Evolutionary conservation across 53 echinoderm and acorn worm species (phyloP), one percentile per base, ranked within the genome.

Genomic region (Arbacia lixula): DNA sequence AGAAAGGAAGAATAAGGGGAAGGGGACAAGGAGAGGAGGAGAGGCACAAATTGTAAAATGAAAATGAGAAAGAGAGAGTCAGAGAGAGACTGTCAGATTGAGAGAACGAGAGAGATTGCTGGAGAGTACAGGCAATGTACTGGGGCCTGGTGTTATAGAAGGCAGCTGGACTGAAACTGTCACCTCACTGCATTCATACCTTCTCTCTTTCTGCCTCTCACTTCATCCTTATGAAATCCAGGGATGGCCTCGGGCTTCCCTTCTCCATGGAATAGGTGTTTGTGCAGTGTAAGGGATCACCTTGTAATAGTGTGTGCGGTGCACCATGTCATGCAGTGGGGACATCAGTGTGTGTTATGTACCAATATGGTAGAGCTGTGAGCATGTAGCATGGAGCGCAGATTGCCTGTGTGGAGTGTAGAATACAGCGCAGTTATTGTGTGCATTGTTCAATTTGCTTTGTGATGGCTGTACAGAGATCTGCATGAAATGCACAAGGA

Each of bases 231-330:
- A 54, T 36, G 34, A 75, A 75, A 75, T 75, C 36, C 75, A 75
- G 75, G 75, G 75, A 75, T 24, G 36, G 33, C 54, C 75, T 75
- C 75, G 11, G 12, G 53, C 32, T 72, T 3, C 27, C 17, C 53
- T 4, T 65, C 19, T 29, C 40, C 19, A 71, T 29, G 34, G 43
- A 49, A 27, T 24, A 29, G 46, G 41, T 75, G 75, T 75, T 75
- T 75, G 75, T 75, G 75, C 55, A 75, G 53, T 53, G 54, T 74
- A 52, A 54, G 75, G 75, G 75, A 75, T 54, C 34, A 34, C 36
- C 54, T 75, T 31, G 35, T 30, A 71, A 12, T 66, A n/a, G n/a
- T n/a, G n/a, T n/a, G n/a, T n/a, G n/a, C n/a, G n/a, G n/a, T n/a
- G n/a, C n/a, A n/a, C n/a, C n/a, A n/a, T n/a, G n/a, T n/a, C n/a